Percentiles rank a stretch among this genome's conserved stretches.
Evolutionary conservation across 2,888 invertebrate genomes (phyloP).

Genomic region (Nephrocerus scutellatus): DNA sequence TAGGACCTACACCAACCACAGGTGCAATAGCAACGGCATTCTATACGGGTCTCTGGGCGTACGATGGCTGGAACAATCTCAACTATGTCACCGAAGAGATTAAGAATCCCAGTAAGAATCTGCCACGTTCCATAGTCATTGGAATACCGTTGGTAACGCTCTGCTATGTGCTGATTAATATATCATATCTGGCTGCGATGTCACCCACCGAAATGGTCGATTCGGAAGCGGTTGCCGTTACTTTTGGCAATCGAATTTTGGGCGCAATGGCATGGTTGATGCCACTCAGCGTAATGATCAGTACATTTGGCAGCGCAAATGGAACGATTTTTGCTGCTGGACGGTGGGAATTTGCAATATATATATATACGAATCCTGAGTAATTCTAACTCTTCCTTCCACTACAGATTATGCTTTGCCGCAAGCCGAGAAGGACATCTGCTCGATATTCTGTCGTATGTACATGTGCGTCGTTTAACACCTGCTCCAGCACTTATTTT

Average conservation of each 20-base stretch:
- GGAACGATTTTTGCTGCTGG: constrained; percentile 91
- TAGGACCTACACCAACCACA: constrained; percentile 61
- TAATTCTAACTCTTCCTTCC: constrained; percentile 9
- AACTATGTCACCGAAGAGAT: constrained; percentile 99
- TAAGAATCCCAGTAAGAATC: constrained; percentile 90
- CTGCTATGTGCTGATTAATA: constrained; percentile 88
- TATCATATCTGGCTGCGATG: constrained; percentile 93
- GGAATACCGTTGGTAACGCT: constrained; percentile 91
- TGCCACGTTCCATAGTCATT: constrained; percentile 86
- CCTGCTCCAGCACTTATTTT: constrained; percentile 94
- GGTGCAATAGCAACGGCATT: constrained; percentile 89
- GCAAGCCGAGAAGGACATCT: constrained; percentile 90
- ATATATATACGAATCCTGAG: not conserved
- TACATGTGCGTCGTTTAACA: constrained; percentile 83
- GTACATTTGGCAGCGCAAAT: constrained; percentile 89
- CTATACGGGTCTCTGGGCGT: constrained; percentile 93
- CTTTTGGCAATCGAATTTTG: constrained; percentile 76
- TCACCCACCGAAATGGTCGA: constrained; percentile 85
- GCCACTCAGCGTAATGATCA: constrained; percentile 85
- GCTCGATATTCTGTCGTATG: constrained; percentile 82
- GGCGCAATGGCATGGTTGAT: constrained; percentile 82
- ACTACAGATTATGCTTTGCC: constrained; percentile 73
- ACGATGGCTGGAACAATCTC: constrained; percentile 97
- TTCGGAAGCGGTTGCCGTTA: constrained; percentile 90
- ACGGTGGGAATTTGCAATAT: constrained; percentile 53